Conservation (phyloP, 1,140 invertebrate species). For the Pollicipes pollicipes region DNA sequence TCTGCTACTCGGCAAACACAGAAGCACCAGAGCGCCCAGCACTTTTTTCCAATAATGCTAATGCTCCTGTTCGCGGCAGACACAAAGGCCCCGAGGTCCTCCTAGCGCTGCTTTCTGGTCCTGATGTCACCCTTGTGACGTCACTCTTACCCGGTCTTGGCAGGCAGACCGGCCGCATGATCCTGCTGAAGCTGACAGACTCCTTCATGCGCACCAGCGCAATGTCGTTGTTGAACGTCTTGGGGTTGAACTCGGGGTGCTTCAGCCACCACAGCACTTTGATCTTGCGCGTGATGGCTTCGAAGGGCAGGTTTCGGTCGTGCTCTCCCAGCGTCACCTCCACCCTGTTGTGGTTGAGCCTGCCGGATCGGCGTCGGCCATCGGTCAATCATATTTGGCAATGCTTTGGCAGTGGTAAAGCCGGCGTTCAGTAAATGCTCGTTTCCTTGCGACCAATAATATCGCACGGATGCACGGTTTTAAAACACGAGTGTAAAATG, state of each 20-base stretch:
- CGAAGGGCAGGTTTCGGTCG: constrained; percentile 42
- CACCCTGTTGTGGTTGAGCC: constrained; percentile 22
- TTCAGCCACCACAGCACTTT: constrained; percentile 50
- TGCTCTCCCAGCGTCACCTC: constrained; percentile 56
- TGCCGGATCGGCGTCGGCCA: constrained; percentile 20
- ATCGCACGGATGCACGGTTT: no score
- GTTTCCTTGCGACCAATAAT: no score
- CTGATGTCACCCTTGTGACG: no score
- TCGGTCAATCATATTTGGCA: constrained; percentile 27
- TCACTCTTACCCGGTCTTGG: constrained; percentile 37
- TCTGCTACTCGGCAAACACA: no score
- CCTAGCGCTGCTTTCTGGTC: no score
- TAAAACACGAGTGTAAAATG: no score
- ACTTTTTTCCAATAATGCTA: no score
- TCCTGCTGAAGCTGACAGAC: constrained; percentile 41
- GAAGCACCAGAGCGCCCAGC: no score
- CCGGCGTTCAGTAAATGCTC: no score
- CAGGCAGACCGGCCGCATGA: constrained; percentile 58
- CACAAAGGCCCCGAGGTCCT: no score
- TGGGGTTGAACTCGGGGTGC: constrained; percentile 46
- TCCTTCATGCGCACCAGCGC: constrained; percentile 46
- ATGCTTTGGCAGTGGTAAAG: no score
- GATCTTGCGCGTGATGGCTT: constrained; percentile 43
- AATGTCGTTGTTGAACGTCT: constrained; percentile 63
- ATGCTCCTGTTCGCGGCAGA: no score